phyloP scores from a whole-genome alignment of 2,113 vertebrate genomes.

The Anoura caudifer region DNA sequence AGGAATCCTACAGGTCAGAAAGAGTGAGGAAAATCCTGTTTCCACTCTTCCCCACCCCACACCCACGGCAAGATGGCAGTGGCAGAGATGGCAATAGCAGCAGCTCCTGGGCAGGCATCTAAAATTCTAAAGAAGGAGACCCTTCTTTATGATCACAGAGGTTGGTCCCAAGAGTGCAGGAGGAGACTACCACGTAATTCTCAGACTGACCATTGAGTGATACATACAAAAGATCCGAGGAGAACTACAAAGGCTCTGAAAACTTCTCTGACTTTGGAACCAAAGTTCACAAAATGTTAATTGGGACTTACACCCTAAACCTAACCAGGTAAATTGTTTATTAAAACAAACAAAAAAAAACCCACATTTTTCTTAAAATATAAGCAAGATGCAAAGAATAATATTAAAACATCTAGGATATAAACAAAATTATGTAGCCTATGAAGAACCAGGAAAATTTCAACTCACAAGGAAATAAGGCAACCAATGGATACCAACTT shows the following conservation, averaged over 20 bases:
- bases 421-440: neutral
- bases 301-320: neutral
- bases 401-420: neutral
- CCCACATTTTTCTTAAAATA: neutral
- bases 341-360: conserved; percentile 7
- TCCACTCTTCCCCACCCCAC: neutral
- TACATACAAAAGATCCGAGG: neutral
- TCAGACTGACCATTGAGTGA: neutral
- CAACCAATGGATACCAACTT: neutral
- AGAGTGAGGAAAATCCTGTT: neutral
- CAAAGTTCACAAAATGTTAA: neutral
- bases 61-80: neutral
- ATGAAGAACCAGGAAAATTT: neutral
- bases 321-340: neutral
- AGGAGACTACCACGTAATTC: neutral
- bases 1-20: neutral
- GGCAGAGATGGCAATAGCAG: neutral
- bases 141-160: neutral
- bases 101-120: neutral
- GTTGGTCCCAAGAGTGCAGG: neutral
- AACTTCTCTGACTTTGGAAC: neutral
- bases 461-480: neutral
- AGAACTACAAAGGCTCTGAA: neutral
- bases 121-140: neutral
- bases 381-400: neutral